These are phyloP conservation scores for Cichlasoma orientale DNA, from an alignment of 2,797 vertebrate species.

Conservation along the genomic window DNA sequence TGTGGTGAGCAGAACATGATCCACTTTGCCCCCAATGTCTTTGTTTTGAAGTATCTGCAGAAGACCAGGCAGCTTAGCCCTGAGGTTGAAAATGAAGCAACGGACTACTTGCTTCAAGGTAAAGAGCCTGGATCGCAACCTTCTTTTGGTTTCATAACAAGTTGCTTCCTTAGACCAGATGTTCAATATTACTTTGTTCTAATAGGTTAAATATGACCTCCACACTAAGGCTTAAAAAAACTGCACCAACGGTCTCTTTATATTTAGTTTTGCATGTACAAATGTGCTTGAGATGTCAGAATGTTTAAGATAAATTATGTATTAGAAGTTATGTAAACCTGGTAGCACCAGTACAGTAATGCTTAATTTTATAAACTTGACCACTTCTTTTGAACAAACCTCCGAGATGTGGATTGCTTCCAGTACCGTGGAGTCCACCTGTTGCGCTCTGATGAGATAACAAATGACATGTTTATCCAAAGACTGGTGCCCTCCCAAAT, in stretches of 20 bases:
- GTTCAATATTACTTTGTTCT: neutral
- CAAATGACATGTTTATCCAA: neutral
- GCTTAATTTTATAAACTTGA: too few relatives aligned
- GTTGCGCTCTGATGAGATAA: neutral
- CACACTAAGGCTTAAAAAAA: neutral
- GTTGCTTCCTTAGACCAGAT: neutral
- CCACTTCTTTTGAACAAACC: neutral
- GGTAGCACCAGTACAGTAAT: neutral
- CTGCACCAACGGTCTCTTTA: neutral
- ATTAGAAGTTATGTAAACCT: neutral
- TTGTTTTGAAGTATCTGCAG: constrained; percentile 94
- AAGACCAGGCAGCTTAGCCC: constrained; percentile 89
- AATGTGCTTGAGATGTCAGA: neutral
- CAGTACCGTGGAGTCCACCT: neutral
- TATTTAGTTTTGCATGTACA: neutral
- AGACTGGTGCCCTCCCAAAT: constrained; percentile 1
- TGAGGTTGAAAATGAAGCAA: constrained; percentile 89
- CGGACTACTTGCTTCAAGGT: constrained; percentile 94
- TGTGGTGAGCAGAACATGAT: constrained; percentile 99
- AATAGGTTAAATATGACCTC: neutral
- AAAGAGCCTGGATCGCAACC: neutral
- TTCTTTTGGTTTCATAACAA: neutral
- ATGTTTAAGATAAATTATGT: neutral
- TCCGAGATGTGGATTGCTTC: neutral
- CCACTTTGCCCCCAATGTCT: constrained; percentile 95